phyloP scores from a whole-genome alignment of 2,113 vertebrate species.

The Ptyas mucosa region DNA sequence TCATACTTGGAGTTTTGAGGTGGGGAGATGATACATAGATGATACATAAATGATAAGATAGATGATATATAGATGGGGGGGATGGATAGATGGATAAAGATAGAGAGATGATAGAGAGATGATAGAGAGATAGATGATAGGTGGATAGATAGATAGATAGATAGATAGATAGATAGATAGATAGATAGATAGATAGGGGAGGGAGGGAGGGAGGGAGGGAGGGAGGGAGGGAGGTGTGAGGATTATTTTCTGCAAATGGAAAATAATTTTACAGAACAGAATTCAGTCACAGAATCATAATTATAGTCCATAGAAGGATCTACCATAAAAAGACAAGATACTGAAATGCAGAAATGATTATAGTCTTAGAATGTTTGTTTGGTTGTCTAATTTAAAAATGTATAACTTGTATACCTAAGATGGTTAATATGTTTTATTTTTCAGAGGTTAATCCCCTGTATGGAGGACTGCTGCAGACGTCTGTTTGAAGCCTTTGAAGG shows the following conservation, averaged over 20 bases:
- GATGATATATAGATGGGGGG: too few relatives aligned
- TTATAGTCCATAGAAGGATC: not conserved
- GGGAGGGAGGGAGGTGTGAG: too few relatives aligned
- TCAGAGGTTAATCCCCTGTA: not conserved
- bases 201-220: not conserved
- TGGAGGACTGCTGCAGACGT: not conserved
- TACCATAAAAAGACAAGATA: not conserved
- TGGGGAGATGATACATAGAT: constrained; percentile 36
- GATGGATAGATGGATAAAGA: not conserved
- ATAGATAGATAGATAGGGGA: too few relatives aligned
- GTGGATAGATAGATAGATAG: not conserved
- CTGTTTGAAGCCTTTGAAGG: not conserved
- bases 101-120: not conserved
- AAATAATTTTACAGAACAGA: not conserved
- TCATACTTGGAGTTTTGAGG: constrained; percentile 57
- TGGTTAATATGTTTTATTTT: not conserved
- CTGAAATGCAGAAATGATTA: not conserved
- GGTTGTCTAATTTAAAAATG: not conserved
- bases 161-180: not conserved
- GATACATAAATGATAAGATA: not conserved
- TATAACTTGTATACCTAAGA: not conserved
- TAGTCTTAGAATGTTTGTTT: not conserved
- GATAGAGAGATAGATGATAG: not conserved
- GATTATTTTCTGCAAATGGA: not conserved
- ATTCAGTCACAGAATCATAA: not conserved